Percentiles rank a stretch among this genome's conserved stretches.
Evolutionary conservation across 2,888 invertebrate species (phyloP).

Genomic region (Caenorhabditis japonica): DNA sequence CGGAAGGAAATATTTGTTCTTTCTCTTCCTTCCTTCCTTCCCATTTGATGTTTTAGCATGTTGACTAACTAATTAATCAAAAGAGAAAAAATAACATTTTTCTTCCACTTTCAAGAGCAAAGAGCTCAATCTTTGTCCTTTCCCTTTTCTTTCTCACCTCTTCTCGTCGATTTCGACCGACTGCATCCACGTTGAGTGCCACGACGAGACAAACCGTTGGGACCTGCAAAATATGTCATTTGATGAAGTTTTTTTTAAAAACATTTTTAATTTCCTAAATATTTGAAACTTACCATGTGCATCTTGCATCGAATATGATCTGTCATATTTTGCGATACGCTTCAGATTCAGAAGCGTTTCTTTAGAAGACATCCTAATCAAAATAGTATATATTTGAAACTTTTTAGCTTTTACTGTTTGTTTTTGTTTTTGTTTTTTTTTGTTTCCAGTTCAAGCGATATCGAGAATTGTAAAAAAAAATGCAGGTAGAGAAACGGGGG

Average conservation of each 20-base stretch:
- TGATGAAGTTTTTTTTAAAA: not conserved
- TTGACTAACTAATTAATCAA: slow-evolving; percentile 30
- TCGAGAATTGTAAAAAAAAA: too few species aligned
- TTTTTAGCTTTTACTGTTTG: too few species aligned
- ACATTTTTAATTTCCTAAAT: not conserved
- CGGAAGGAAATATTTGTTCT: too few species aligned
- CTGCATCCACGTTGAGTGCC: slow-evolving; percentile 57
- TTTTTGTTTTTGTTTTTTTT: too few species aligned
- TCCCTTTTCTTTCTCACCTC: slow-evolving; percentile 51
- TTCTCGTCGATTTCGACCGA: slow-evolving; percentile 57
- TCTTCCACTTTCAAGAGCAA: slow-evolving; percentile 21
- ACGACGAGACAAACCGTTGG: slow-evolving; percentile 52
- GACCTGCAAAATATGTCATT: slow-evolving; percentile 35
- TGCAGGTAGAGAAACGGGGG: too few species aligned
- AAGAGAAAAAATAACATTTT: slow-evolving; percentile 41
- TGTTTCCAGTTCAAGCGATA: too few species aligned
- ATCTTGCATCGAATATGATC: slow-evolving; percentile 56
- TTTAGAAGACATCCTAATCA: slow-evolving; percentile 1
- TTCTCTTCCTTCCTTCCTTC: slow-evolving; percentile 5
- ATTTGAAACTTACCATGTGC: slow-evolving; percentile 16
- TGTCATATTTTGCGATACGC: slow-evolving; percentile 52
- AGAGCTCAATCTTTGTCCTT: slow-evolving; percentile 35
- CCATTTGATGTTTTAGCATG: slow-evolving; percentile 38
- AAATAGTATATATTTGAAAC: too few species aligned
- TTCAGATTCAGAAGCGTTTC: slow-evolving; percentile 13